Evolutionary conservation across 2,797 vertebrate genomes (phyloP), one percentile per base, ranked within the genome.

Genomic region (Danio tinwini): DNA sequence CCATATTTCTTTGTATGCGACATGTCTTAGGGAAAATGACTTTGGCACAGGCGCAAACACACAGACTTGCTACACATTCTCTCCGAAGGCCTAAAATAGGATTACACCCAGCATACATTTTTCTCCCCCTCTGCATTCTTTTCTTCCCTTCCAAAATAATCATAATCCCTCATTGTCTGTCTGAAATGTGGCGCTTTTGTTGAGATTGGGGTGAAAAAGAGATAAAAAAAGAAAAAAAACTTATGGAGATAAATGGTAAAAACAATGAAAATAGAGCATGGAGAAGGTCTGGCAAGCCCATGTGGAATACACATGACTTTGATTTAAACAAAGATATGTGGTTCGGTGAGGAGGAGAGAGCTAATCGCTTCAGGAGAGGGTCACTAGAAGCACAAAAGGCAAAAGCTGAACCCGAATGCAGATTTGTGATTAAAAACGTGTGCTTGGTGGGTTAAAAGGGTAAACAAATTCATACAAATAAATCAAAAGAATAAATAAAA

Each of bases 291-390:
- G 7, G 89, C 90, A 89, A 88, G 86, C 87, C 88, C 85, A 86
- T 86, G 85, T 76, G 82, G 85, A 81, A 78, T 88, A 89, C 90
- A 89, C 88, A 91, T 93, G 91, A 92, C 88, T 91, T 89, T 92
- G 89, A 93, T 92, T 91, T 91, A 80, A 90, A 86, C 86, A 86
- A 6, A 88, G 91, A 92, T 90, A 89, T 74, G 70, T 21, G 7
- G 21, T 70, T 80, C 61, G 50, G 53, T 21, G 21, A 65, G 61
- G 40, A 80, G 78, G 52, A 73, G 40, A 67, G 70, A 49, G 50
- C 70, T 58, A 58, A 73, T 80, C 61, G 78, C 70, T 65, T 65
- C 69, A 80, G 78, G 52, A 65, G 78, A 80, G 78, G 70, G 78
- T 80, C 70, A 80, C 70, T 56, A 73, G 69, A 73, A 78, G 58